Evolutionary conservation across 2,113 vertebrate genomes (phyloP), one percentile per base, ranked within the genome.

Genomic region (Toxotes jaculatrix): DNA sequence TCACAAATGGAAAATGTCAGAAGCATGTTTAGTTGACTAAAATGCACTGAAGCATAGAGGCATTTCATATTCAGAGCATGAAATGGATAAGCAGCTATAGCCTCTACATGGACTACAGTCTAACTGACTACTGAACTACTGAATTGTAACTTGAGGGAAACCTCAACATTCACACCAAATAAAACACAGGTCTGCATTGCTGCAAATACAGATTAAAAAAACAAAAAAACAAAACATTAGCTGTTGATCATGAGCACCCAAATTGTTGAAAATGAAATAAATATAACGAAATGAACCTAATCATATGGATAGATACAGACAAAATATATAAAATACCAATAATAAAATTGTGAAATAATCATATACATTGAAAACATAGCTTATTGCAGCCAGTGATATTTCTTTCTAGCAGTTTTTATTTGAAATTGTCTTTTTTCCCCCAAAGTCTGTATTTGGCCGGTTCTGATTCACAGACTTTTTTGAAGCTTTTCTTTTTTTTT

Each of bases 1-100:
- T 74, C 79, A 91, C 86, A 76, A 62, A 53, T 76, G 59, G 63
- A 76, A 55, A 67, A 71, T 67, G 16, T 56, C 21, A 68, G 31
- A 76, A 78, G 34, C 31, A 12, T 82, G 69, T 78, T 72, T 12
- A 49, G 7, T 68, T 57, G 82, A 79, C 32, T 76, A 43, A 79
- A 70, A 84, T 62, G 59, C 57, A 79, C 1, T 31, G 40, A 83
- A 89, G 70, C 74, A 63, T 38, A 42, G 45, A 81, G 38, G 45
- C 34, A 65, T 53, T 77, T 79, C 17, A 64, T 82, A 72, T 69
- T 73, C 3, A 49, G 75, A 64, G 62, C 56, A 75, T 57, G 56
- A 72, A 73, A 62, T 12, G 40, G 49, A 38, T 36, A 64, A 77
- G 67, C 47, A 38, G 76, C 56, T 34, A 53, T 69, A 57, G 74